Conservation (phyloP, 2,888 invertebrate genomes). For the Furcula furcula region DNA sequence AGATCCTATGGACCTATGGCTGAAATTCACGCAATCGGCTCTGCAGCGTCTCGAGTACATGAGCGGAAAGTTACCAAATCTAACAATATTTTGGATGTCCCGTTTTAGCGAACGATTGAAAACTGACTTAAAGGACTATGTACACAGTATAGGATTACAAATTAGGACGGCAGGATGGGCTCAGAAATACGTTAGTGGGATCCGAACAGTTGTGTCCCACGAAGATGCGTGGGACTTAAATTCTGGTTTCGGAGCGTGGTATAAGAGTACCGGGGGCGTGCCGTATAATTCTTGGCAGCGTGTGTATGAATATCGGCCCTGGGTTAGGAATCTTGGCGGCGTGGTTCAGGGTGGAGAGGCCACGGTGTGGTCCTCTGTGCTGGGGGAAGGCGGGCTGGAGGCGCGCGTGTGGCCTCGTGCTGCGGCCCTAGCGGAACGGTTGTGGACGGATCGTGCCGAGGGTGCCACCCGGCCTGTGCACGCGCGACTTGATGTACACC, state of each 20-base stretch:
- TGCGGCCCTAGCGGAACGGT: conserved; percentile 89
- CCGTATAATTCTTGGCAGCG: conserved; percentile 93
- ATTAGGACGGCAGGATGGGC: conserved; percentile 85
- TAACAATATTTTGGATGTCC: conserved; percentile 57
- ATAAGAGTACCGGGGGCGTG: conserved; percentile 88
- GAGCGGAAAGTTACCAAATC: conserved; percentile 59
- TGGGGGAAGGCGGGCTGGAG: conserved; percentile 85
- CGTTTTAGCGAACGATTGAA: conserved; percentile 45
- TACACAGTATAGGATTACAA: conserved; percentile 55
- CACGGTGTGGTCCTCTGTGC: conserved; percentile 90
- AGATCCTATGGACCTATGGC: conserved; percentile 85
- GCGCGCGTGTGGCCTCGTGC: conserved; percentile 90
- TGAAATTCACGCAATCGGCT: conserved; percentile 85
- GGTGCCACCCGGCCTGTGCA: conserved; percentile 79
- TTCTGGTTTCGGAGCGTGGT: conserved; percentile 90
- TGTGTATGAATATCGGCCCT: conserved; percentile 90
- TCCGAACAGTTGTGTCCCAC: conserved; percentile 88
- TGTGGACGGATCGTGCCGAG: conserved; percentile 84
- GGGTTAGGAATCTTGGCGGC: conserved; percentile 65
- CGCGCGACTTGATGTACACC: conserved; percentile 83
- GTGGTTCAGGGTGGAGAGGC: conserved; percentile 87
- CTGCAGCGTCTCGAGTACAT: conserved; percentile 80
- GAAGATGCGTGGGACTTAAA: conserved; percentile 93
- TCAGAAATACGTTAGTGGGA: conserved; percentile 76
- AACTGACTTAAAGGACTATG: conserved; percentile 43